Evolutionary conservation across 2,797 vertebrate species (phyloP).

Genomic region (Anguilla obscura): DNA sequence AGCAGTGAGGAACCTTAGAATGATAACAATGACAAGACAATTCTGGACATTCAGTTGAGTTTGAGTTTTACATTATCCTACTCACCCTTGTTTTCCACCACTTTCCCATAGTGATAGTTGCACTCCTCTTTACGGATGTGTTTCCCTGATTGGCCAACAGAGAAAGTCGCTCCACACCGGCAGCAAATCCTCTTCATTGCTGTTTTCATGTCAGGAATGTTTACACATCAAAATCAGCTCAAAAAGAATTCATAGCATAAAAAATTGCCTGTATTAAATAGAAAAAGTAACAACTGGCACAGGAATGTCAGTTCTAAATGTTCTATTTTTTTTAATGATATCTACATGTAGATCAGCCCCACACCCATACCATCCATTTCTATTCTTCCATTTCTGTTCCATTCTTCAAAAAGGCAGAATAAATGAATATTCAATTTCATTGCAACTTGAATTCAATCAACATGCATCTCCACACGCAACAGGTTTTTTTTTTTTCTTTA

Average conservation of each 20-base stretch:
- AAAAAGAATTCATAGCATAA: neutral
- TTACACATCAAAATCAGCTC: constrained; percentile 22
- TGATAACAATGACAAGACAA: neutral
- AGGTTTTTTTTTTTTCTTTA: neutral
- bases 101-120: constrained; percentile 77
- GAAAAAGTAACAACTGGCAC: too few species aligned
- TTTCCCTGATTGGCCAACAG: constrained; percentile 71
- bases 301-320: too few species aligned
- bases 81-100: constrained; percentile 72
- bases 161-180: constrained; percentile 75
- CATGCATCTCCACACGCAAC: neutral
- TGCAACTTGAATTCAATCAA: neutral
- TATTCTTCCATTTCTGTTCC: neutral
- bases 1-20: neutral
- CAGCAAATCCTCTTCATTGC: constrained; percentile 78
- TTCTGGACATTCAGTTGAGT: neutral
- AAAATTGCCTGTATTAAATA: too few species aligned
- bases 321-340: too few species aligned
- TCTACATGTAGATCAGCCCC: too few species aligned
- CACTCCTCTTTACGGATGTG: constrained; percentile 78
- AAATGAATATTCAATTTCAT: neutral
- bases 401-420: neutral
- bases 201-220: constrained; percentile 47
- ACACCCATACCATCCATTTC: neutral
- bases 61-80: neutral